Evolutionary conservation across 2,797 vertebrate genomes (phyloP).

Genomic region (Cetoscarus ocellatus): DNA sequence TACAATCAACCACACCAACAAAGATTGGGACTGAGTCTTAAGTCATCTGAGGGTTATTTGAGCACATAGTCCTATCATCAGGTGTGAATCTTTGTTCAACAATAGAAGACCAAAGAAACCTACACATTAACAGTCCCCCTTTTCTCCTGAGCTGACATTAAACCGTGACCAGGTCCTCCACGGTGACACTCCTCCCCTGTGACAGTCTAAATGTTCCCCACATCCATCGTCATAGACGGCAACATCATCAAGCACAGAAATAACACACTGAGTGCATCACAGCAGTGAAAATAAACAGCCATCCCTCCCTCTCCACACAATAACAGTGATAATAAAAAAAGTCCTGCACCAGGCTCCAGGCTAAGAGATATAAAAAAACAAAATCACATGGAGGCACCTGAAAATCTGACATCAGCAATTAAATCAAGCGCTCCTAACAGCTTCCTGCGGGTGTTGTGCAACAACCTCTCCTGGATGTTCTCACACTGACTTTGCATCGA

Average conservation of each 20-base stretch:
- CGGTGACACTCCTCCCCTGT: constrained; percentile 36
- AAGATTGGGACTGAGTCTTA: too few relatives aligned
- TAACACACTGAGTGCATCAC: constrained; percentile 5
- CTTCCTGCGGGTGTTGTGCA: constrained; percentile 42
- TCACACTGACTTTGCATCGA: constrained; percentile 41
- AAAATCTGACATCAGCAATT: constrained; percentile 79
- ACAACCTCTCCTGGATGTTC: constrained; percentile 45
- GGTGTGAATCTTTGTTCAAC: too few relatives aligned
- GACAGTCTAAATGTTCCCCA: constrained; percentile 38
- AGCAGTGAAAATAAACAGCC: constrained; percentile 23
- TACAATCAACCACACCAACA: too few relatives aligned
- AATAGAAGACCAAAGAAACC: background rate
- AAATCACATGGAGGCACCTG: constrained; percentile 60
- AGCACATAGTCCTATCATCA: too few relatives aligned
- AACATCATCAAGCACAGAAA: constrained; percentile 48
- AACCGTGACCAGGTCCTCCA: constrained; percentile 27
- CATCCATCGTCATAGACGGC: constrained; percentile 37
- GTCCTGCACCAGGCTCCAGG: constrained; percentile 42
- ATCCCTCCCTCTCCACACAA: constrained; percentile 26
- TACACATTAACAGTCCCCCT: constrained; percentile 4
- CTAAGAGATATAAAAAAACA: constrained; percentile 54
- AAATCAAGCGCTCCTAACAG: constrained; percentile 62
- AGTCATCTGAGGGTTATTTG: too few relatives aligned
- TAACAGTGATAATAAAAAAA: constrained; percentile 44
- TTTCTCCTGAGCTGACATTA: constrained; percentile 55